Evolutionary conservation across 1,140 invertebrate species (phyloP).

Genomic region (Diachasmimorpha longicaudata): DNA sequence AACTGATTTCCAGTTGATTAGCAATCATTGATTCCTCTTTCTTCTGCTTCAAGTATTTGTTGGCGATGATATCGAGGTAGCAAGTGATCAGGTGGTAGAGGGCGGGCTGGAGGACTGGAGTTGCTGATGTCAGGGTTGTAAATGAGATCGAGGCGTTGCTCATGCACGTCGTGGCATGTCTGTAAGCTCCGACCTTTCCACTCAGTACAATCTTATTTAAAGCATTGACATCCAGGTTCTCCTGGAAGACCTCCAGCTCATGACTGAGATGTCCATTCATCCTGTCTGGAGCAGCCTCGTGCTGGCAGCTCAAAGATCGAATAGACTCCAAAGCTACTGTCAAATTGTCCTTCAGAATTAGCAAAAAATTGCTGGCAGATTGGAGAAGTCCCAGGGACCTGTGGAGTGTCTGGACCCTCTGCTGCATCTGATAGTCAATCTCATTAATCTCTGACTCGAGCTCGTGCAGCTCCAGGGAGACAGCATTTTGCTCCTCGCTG

Average conservation of each 20-base stretch:
- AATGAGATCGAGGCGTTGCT: slow-evolving; percentile 28
- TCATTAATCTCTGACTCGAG: background rate
- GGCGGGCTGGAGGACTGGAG: slow-evolving; percentile 42
- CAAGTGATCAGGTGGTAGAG: slow-evolving; percentile 47
- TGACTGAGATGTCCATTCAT: slow-evolving; percentile 32
- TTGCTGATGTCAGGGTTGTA: slow-evolving; percentile 22
- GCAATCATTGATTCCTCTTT: slow-evolving; percentile 11
- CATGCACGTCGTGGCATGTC: slow-evolving; percentile 42
- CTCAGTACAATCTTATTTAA: slow-evolving; percentile 47
- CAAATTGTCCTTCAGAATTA: slow-evolving; percentile 38
- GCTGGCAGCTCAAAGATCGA: slow-evolving; percentile 28
- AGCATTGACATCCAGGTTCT: slow-evolving; percentile 45
- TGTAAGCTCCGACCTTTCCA: slow-evolving; percentile 42
- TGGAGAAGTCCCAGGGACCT: slow-evolving; percentile 42
- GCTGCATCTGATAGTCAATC: background rate
- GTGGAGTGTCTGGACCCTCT: slow-evolving; percentile 39
- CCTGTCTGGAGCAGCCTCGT: slow-evolving; percentile 30
- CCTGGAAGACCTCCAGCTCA: slow-evolving; percentile 48
- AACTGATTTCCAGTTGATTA: slow-evolving; percentile 1
- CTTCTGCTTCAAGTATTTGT: slow-evolving; percentile 31
- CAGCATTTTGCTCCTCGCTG: background rate
- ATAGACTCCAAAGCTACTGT: slow-evolving; percentile 37
- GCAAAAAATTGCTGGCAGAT: slow-evolving; percentile 30
- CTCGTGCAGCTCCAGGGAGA: background rate
- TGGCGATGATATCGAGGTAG: slow-evolving; percentile 36